A percentile compares a stretch with the other conserved stretches of the same genome.
These are phyloP conservation scores for Protonemura montana DNA, from an alignment of 2,888 invertebrate genomes.

Conservation along the genomic window DNA sequence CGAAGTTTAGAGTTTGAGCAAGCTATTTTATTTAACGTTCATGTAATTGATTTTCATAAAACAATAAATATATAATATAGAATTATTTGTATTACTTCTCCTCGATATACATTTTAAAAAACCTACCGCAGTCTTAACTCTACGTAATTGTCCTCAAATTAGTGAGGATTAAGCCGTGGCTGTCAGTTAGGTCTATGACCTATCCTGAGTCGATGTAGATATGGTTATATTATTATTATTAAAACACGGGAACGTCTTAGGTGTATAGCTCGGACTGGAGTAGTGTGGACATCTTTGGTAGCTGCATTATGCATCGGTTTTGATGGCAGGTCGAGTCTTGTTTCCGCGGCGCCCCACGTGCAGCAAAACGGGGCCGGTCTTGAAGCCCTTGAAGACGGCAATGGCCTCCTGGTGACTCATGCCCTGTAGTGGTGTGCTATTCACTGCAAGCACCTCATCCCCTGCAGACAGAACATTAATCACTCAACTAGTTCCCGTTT, in stretches of 20 bases:
- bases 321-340: slow-evolving; percentile 43
- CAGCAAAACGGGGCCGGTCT: slow-evolving; percentile 77
- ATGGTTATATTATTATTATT: background rate
- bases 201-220: background rate
- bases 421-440: slow-evolving; percentile 78
- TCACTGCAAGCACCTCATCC: slow-evolving; percentile 82
- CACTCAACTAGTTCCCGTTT: slow-evolving; percentile 1
- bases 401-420: slow-evolving; percentile 82
- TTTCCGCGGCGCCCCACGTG: slow-evolving; percentile 67
- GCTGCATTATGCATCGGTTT: background rate
- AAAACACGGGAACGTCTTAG: background rate
- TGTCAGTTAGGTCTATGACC: background rate
- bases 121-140: background rate
- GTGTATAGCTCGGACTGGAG: background rate
- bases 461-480: slow-evolving; percentile 63
- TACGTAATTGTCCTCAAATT: background rate
- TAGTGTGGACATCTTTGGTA: background rate
- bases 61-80: background rate
- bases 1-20: background rate
- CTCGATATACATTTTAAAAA: background rate
- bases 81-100: background rate
- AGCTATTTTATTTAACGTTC: background rate
- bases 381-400: slow-evolving; percentile 79
- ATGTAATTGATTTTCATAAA: background rate
- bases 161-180: background rate